These are phyloP conservation scores for Salvator merianae DNA, from an alignment of 2,113 vertebrate genomes.

Conservation along the genomic window DNA sequence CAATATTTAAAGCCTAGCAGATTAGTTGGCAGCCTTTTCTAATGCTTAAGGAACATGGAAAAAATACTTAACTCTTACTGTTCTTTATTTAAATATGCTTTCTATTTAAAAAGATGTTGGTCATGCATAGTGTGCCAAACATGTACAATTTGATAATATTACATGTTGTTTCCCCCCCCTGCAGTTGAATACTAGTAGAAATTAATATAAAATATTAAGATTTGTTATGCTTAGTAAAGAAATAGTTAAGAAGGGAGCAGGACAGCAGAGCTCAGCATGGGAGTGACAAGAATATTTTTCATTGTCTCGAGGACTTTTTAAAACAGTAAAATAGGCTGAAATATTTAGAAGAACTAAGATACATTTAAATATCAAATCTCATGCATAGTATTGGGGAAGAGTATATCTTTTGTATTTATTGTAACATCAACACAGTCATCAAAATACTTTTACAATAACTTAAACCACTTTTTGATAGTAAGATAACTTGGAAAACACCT, in stretches of 20 bases:
- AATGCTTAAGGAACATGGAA: conserved; percentile 81
- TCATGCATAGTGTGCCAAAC: not conserved
- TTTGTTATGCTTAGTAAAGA: conserved; percentile 38
- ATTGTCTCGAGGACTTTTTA: conserved; percentile 21
- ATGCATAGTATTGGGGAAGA: not conserved
- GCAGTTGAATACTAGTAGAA: conserved; percentile 9
- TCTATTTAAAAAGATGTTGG: not conserved
- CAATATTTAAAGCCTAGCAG: conserved; percentile 94
- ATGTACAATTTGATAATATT: not conserved
- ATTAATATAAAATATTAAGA: conserved; percentile 16
- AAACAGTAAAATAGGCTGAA: conserved; percentile 23
- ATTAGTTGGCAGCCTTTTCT: conserved; percentile 86
- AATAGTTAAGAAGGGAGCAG: conserved; percentile 59
- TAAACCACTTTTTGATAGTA: conserved; percentile 31
- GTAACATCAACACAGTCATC: not conserved
- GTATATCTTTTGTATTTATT: not conserved
- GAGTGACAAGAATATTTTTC: conserved; percentile 58
- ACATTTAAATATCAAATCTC: not conserved
- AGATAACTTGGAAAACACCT: conserved; percentile 60
- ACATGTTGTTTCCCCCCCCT: not conserved
- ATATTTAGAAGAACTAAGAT: conserved; percentile 34
- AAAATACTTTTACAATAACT: not conserved
- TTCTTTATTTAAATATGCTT: conserved; percentile 72
- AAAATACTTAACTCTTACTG: conserved; percentile 89
- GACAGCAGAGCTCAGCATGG: conserved; percentile 40